Evolutionary conservation across 2,113 vertebrate species (phyloP).

Genomic region (Tauraco erythrolophus): DNA sequence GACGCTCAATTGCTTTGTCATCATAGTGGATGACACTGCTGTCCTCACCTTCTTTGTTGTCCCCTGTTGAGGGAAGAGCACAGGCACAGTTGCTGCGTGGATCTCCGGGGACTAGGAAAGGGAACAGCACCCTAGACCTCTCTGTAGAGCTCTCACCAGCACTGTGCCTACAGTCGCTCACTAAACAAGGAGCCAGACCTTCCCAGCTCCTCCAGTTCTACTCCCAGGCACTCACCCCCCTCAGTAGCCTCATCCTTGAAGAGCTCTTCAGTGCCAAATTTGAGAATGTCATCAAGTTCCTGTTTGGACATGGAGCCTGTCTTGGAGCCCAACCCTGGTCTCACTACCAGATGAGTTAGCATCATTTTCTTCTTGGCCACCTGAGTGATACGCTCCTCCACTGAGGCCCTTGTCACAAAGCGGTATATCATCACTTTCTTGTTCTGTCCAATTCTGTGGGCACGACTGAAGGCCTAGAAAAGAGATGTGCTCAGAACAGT

Average conservation of each 20-base stretch:
- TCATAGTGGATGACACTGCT: conserved; percentile 98
- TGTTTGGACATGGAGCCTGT: conserved; percentile 99
- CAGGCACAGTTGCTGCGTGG: background rate
- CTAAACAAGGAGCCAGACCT: background rate
- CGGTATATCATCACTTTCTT: conserved; percentile 99
- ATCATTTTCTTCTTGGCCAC: conserved; percentile 99
- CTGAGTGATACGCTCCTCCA: conserved; percentile 98
- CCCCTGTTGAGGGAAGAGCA: conserved; percentile 75
- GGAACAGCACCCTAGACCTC: background rate
- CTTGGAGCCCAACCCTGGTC: conserved; percentile 95
- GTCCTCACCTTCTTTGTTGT: conserved; percentile 95
- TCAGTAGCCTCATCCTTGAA: conserved; percentile 94
- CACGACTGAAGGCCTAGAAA: conserved; percentile 94
- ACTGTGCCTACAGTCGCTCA: background rate
- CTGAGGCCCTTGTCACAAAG: conserved; percentile 97
- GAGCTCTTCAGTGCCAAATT: conserved; percentile 96
- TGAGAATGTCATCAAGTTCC: conserved; percentile 97
- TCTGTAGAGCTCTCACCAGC: background rate
- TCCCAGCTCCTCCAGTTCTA: background rate
- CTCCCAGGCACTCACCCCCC: conserved; percentile 75
- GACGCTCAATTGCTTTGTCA: conserved; percentile 91
- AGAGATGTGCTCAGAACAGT: background rate
- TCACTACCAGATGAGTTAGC: conserved; percentile 96
- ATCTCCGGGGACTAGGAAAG: background rate
- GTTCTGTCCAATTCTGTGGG: conserved; percentile 97